Percentiles rank a stretch among this genome's conserved stretches.
Evolutionary conservation across 2,797 vertebrate genomes (phyloP).

Genomic region (Clamator glandarius): DNA sequence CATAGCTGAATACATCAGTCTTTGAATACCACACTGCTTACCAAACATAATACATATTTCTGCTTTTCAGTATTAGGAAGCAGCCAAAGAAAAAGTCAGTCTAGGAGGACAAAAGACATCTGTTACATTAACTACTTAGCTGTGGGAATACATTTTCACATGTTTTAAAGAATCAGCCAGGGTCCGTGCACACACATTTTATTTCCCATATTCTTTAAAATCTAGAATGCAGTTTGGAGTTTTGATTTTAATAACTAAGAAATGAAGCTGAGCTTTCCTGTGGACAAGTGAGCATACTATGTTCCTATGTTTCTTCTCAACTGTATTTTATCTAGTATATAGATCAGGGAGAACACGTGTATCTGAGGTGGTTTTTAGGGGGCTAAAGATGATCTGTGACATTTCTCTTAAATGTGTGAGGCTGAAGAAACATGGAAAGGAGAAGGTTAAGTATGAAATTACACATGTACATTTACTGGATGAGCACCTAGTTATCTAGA

Average conservation of each 20-base stretch:
- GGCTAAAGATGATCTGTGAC: not conserved
- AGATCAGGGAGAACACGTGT: not conserved
- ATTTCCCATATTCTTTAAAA: not conserved
- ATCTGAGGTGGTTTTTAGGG: not conserved
- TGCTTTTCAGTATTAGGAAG: not conserved
- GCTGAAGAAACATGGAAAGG: not conserved
- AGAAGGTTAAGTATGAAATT: not conserved
- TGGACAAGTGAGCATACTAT: not conserved
- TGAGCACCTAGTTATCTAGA: not conserved
- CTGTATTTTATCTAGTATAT: not conserved
- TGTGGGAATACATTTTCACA: not conserved
- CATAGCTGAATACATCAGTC: not conserved
- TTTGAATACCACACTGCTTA: not conserved
- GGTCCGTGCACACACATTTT: not conserved
- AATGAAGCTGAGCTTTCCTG: not conserved
- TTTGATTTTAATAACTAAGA: not conserved
- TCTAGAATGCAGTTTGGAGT: not conserved
- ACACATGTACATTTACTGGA: not conserved
- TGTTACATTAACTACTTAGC: not conserved
- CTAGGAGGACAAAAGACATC: not conserved
- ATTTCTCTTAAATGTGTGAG: not conserved
- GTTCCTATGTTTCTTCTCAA: not conserved
- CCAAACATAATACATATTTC: not conserved
- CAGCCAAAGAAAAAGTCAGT: not conserved
- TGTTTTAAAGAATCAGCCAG: not conserved